Evolutionary conservation across 1,140 invertebrate species (phyloP), one percentile per base, ranked within the genome.

Genomic region (Drosophila chauvacae): DNA sequence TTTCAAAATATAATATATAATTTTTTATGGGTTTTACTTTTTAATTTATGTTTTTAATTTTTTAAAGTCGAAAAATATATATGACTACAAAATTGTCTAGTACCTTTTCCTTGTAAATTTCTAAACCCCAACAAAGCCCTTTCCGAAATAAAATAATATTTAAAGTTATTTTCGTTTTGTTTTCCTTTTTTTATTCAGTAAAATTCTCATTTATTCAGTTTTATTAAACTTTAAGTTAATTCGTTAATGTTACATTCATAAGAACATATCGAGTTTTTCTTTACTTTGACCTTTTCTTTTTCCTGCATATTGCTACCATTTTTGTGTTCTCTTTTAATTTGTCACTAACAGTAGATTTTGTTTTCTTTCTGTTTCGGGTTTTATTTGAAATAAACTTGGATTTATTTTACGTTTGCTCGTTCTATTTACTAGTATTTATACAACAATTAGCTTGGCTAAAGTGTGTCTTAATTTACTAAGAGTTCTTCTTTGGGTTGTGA

Each of bases 201-300:
- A 88, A 88, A 90, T 90, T 90, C 66, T 88, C 81, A 81, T 90
- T 72, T 72, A 90, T 90, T 87, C 74, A 62, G 61, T 65, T 90
- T 90, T 79, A 81, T 90, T 81, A 81, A 84, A 87, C 80, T 87
- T 87, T 87, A 87, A 87, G 83, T 87, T 88, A 88, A 87, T 88
- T 88, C 84, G 84, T 88, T 90, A 88, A 88, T 88, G 84, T 88
- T 88, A 88, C 84, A 90, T 88, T 88, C 84, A 88, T 88, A 88
- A 88, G 84, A 88, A 88, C 85, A 88, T 88, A 88, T 81, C 84
- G 84, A 88, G 85, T 90, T 87, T 86, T 71, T 59, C 45, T 30
- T 72, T 71, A 59, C 55, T 72, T 72, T 60, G 53, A 72, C 66
- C 37, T 11, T 71, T 41, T 77, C 26, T 64, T 58, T 77, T 81